Conservation (phyloP, 1,140 invertebrate species). For the Drosophila orosa region DNA sequence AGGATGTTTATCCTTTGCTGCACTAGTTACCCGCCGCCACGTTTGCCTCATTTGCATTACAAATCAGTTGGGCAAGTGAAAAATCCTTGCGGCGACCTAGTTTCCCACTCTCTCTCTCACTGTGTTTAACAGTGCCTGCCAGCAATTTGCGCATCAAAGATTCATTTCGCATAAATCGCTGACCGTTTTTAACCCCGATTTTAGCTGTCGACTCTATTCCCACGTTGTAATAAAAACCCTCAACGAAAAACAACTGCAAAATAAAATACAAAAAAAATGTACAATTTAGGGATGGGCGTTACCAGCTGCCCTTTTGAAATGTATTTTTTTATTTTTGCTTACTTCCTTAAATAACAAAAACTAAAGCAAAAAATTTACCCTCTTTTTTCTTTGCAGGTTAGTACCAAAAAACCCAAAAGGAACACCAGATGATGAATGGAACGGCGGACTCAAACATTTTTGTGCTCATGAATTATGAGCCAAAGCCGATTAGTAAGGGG, state of each 20-base stretch:
- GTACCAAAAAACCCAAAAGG: conserved; percentile 52
- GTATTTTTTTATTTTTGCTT: conserved; percentile 41
- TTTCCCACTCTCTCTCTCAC: conserved; percentile 24
- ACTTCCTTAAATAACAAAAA: conserved; percentile 15
- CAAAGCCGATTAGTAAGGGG: conserved; percentile 68
- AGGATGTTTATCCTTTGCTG: conserved; percentile 63
- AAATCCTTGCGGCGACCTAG: conserved; percentile 73
- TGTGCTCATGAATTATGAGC: conserved; percentile 58
- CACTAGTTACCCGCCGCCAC: conserved; percentile 47
- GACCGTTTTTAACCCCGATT: conserved; percentile 31
- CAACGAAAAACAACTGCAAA: neutral
- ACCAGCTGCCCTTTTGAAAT: conserved; percentile 62
- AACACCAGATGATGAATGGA: conserved; percentile 59
- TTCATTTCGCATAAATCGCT: conserved; percentile 71
- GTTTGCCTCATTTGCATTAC: conserved; percentile 79
- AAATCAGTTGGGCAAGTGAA: conserved; percentile 71
- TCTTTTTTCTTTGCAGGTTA: conserved; percentile 67
- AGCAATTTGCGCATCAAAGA: conserved; percentile 69
- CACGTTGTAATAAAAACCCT: conserved; percentile 71
- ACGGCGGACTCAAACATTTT: conserved; percentile 11
- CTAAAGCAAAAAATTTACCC: conserved; percentile 42
- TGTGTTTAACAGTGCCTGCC: conserved; percentile 30
- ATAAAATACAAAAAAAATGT: conserved; percentile 15
- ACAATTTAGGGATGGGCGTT: conserved; percentile 19
- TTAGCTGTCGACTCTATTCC: conserved; percentile 36